A percentile compares a stretch with the other conserved stretches of the same genome.
phyloP scores from a whole-genome alignment of 2,113 vertebrate species.

The Esox niger region DNA sequence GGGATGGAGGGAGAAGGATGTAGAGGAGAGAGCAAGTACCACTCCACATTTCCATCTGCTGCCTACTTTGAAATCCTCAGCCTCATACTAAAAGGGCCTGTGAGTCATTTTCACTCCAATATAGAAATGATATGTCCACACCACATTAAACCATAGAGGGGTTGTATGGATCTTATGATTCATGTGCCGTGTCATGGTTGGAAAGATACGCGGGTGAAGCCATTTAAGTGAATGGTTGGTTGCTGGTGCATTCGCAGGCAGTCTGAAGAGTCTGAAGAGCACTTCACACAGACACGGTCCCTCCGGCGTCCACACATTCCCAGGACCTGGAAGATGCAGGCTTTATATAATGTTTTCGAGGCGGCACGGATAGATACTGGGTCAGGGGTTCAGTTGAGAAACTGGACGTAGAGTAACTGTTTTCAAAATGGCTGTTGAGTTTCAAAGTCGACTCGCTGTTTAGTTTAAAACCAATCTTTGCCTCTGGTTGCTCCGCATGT shows the following conservation, averaged over 20 bases:
- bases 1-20: neutral
- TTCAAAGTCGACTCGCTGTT: too few relatives aligned
- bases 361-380: too few relatives aligned
- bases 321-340: too few relatives aligned
- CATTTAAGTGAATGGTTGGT: constrained; percentile 37
- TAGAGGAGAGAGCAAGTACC: neutral
- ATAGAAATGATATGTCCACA: neutral
- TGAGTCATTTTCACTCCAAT: neutral
- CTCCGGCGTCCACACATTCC: neutral
- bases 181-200: constrained; percentile 9
- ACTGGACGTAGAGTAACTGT: too few relatives aligned
- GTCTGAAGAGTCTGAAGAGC: constrained; percentile 28
- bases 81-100: neutral
- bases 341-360: too few relatives aligned
- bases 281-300: neutral
- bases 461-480: too few relatives aligned
- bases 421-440: too few relatives aligned
- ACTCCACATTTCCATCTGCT: constrained; percentile 2
- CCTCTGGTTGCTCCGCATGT: too few relatives aligned
- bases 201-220: constrained; percentile 11
- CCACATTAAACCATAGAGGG: neutral
- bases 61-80: neutral
- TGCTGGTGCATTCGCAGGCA: constrained; percentile 20
- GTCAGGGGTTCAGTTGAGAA: too few relatives aligned
- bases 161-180: constrained; percentile 14